Base-by-base conservation (phyloP, 92 coral and sea anemone genomes). In the Blastomussa wellsi region DNA sequence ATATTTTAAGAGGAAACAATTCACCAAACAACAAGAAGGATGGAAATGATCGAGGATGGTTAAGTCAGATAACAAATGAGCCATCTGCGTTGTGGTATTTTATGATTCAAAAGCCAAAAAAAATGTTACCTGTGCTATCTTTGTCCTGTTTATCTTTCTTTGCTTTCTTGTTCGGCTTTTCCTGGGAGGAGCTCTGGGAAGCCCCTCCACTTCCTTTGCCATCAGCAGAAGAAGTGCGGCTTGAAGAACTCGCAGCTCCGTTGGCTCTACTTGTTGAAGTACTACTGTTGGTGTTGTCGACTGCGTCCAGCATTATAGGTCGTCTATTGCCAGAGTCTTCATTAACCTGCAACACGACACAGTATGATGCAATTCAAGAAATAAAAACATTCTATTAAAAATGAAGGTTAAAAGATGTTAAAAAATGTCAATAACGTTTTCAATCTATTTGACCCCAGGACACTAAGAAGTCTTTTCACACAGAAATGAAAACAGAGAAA, bases 321-420 rank as follows among this genome's bases (percentile, higher is more conserved):
- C 99, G 86, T 33, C 99, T 87, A 69, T 95, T 96, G 19, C 97
- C 95, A 0, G 99, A 92, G 83, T 96, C 99, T 85, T 96, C 99
- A 77, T 96, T 96, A 62, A 91, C 93, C 98, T 96, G 65, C 22
- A 17, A 29, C 6, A 1, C 1, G 17, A 36, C 42, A 62, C 65
- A 57, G 16, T 51, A 14, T 4, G 17, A 52, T 3, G 5, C 10
- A 60, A 32, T n/a, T 60, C 0, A 8, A 60, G 67, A 12, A 60
- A 60, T 9, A n/a, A 32, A n/a, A 60, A 26, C 2, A 60, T n/a
- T n/a, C n/a, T n/a, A n/a, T n/a, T n/a, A n/a, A n/a, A n/a, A n/a
- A n/a, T n/a, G n/a, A n/a, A n/a, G n/a, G n/a, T n/a, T n/a, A n/a
- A n/a, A n/a, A n/a, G n/a, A n/a, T n/a, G n/a, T n/a, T n/a, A n/a